Evolutionary conservation across 2,888 invertebrate species (phyloP), one percentile per base, ranked within the genome.

Genomic region (Linnaemya vulpina): DNA sequence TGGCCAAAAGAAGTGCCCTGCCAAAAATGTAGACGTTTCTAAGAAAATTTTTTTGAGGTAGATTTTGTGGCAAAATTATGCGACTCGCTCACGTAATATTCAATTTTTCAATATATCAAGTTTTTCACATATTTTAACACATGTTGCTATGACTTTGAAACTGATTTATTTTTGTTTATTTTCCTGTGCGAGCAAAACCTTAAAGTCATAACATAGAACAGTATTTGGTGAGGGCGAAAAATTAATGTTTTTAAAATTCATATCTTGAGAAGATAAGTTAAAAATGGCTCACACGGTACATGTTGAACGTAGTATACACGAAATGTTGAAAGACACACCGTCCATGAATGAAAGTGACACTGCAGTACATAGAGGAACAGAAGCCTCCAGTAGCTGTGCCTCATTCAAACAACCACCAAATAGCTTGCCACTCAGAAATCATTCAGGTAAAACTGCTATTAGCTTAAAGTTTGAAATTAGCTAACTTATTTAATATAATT

Each of bases 241-340:
- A 22, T 65, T 58, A 0, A 65, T 55, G 17, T 15, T 20, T 40
- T 30, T 3, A 46, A 55, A n/a, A 11, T 53, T 10, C 9, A 46
- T 22, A 60, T 46, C 11, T 22, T 15, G 20, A 46, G 86, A 11
- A 20, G 10, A 73, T 13, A n/a, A n/a, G 40, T 17, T 20, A 20
- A 82, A 85, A 71, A 90, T 90, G 90, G 88, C 89, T 83, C 92
- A 91, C 86, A 89, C 89, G 25, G 89, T 87, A 86, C 90, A 89
- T 60, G 84, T 88, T 38, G 91, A 92, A 87, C 89, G 92, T 62
- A 92, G 92, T 89, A 96, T 97, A 90, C 96, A 97, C 91, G 96
- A 97, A 93, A 96, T 96, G 96, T 92, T 97, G 83, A 96, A 96
- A 91, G 96, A 97, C 89, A 95, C 96, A 60, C 96, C 96, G 67